Conservation (phyloP, 2,888 invertebrate genomes). For the Cancer borealis region DNA sequence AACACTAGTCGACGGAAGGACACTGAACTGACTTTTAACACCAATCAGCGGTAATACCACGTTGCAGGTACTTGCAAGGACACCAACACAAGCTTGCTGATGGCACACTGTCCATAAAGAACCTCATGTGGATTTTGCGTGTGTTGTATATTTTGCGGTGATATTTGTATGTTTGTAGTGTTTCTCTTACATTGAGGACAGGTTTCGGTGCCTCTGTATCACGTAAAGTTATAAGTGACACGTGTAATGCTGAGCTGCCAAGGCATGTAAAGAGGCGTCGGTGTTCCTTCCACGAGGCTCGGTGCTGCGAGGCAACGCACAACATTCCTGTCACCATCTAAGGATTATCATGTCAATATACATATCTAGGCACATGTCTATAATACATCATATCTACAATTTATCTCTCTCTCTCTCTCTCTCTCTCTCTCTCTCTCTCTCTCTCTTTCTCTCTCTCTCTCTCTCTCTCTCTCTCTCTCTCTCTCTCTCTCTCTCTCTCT, state of each 20-base stretch:
- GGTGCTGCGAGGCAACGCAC: neutral
- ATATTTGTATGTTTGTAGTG: neutral
- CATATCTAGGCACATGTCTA: no score
- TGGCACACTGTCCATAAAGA: neutral
- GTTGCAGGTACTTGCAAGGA: neutral
- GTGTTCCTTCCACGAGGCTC: neutral
- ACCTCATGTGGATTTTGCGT: neutral
- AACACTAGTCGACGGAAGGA: neutral
- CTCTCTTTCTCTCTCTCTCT: no score
- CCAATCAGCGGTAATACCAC: neutral
- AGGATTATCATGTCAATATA: no score
- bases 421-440: no score
- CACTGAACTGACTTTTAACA: neutral
- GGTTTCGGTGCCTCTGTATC: neutral
- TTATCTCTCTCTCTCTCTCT: no score
- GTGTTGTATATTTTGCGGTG: neutral
- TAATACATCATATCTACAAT: no score
- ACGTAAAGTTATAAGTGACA: neutral
- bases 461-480: no score
- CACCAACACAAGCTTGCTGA: neutral
- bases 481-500: no score
- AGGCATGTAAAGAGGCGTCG: neutral
- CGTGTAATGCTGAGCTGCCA: neutral
- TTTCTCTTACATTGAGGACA: neutral
- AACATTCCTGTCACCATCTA: neutral